Conservation (phyloP, 2,797 vertebrate genomes). For the Antrozous pallidus region DNA sequence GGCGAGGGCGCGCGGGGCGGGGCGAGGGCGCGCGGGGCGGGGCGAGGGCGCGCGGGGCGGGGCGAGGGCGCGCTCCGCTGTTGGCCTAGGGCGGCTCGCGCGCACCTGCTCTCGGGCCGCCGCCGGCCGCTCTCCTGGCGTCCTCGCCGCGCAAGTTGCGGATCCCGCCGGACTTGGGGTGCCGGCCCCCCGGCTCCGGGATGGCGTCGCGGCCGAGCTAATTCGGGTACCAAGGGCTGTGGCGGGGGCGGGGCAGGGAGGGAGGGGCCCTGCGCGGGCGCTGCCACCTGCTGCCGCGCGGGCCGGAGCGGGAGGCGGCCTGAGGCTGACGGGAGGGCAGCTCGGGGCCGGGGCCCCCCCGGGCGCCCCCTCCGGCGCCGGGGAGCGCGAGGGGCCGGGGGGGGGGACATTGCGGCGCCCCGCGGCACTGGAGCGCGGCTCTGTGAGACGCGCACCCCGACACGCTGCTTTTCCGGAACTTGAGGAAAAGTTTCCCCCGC, state of each 20-base stretch:
- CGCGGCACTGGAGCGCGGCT: not conserved
- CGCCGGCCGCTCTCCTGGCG: not conserved
- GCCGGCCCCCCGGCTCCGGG: not conserved
- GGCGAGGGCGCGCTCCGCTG: not conserved
- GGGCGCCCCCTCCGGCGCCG: too few relatives aligned
- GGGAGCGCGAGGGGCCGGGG: not conserved
- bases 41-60: not conserved
- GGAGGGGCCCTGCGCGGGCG: not conserved
- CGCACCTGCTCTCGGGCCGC: constrained; percentile 18
- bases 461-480: not conserved
- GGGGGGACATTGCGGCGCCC: not conserved
- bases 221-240: constrained; percentile 56
- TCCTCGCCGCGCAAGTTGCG: not conserved
- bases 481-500: constrained; percentile 47
- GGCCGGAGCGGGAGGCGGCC: not conserved
- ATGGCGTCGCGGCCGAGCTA: constrained; percentile 63
- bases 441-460: not conserved
- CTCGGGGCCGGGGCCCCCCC: not conserved
- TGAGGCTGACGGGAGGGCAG: not conserved
- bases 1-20: not conserved
- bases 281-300: constrained; percentile 55
- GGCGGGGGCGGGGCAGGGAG: not conserved
- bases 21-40: not conserved
- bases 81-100: not conserved
- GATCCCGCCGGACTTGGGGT: constrained; percentile 13